These are phyloP conservation scores for Nixonia krombeini DNA, from an alignment of 1,140 invertebrate genomes.

Conservation along the genomic window DNA sequence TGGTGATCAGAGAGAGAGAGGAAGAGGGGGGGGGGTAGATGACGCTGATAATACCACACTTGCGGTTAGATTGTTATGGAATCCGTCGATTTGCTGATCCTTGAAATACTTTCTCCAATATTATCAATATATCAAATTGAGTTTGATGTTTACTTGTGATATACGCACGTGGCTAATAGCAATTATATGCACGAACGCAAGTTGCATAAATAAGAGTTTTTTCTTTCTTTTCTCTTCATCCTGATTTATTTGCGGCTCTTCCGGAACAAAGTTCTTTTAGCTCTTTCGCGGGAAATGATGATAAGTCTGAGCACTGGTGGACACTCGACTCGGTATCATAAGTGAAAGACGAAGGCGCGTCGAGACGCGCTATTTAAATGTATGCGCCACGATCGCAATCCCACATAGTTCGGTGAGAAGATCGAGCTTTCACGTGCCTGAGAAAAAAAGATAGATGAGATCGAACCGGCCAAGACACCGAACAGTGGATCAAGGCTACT, in stretches of 20 bases:
- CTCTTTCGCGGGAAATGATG: constrained; percentile 9
- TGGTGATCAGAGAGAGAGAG: too few relatives aligned
- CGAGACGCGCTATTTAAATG: constrained; percentile 8
- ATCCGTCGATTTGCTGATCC: not conserved
- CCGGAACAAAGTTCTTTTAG: too few relatives aligned
- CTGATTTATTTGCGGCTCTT: constrained; percentile 7
- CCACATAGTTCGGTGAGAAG: constrained; percentile 30
- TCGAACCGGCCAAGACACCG: constrained; percentile 33
- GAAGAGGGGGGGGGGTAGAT: too few relatives aligned
- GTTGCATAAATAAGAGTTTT: constrained; percentile 6
- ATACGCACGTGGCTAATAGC: not conserved
- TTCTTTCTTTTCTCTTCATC: constrained; percentile 5
- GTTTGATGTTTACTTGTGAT: constrained; percentile 11
- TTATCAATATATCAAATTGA: constrained; percentile 20
- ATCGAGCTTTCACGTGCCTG: constrained; percentile 14
- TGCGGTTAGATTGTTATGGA: not conserved
- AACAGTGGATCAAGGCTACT: constrained; percentile 62
- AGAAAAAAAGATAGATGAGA: constrained; percentile 51
- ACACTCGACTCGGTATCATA: constrained; percentile 1
- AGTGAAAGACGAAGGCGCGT: constrained; percentile 5
- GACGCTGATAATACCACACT: too few relatives aligned
- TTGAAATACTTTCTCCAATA: constrained; percentile 7
- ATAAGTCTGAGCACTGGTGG: constrained; percentile 1
- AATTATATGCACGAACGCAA: not conserved
- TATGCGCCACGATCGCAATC: constrained; percentile 12